A percentile compares a stretch with the other conserved stretches of the same genome.
These are phyloP conservation scores for Eulemur rufifrons DNA, from an alignment of 2,113 vertebrate species.

Conservation along the genomic window DNA sequence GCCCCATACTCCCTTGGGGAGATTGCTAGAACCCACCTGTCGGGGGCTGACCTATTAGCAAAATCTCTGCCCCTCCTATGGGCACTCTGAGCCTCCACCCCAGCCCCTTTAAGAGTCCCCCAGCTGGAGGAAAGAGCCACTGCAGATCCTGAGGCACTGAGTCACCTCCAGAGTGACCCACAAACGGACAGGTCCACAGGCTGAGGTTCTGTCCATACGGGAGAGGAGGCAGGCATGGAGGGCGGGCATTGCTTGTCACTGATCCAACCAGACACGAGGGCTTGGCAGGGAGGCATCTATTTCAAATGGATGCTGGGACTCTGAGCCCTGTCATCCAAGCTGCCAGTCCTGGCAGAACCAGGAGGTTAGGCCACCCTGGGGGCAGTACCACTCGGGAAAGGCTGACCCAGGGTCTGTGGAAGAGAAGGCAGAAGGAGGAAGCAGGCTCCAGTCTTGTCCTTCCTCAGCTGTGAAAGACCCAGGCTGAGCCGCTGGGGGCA, in stretches of 20 bases:
- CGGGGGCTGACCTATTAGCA: neutral
- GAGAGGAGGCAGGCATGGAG: neutral
- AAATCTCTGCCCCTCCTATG: neutral
- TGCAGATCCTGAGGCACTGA: neutral
- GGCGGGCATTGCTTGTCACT: neutral
- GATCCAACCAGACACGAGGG: neutral
- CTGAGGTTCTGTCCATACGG: neutral
- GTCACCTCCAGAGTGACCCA: neutral
- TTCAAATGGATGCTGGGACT: neutral
- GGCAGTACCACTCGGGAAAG: neutral
- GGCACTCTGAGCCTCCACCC: neutral
- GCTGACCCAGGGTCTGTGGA: neutral
- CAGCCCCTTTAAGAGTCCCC: neutral
- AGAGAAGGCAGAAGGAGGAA: neutral
- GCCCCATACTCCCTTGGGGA: neutral
- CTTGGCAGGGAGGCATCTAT: neutral
- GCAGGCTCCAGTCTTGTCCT: neutral
- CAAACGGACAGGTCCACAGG: neutral
- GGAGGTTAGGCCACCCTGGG: neutral
- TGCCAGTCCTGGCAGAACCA: conserved; percentile 14
- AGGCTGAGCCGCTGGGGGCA: neutral
- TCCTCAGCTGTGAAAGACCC: neutral
- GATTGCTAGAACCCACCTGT: neutral
- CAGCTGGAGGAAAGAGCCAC: neutral
- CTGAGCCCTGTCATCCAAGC: neutral